These are phyloP conservation scores for Salvelinus alpinus DNA, from an alignment of 2,113 vertebrate genomes.

Conservation along the genomic window DNA sequence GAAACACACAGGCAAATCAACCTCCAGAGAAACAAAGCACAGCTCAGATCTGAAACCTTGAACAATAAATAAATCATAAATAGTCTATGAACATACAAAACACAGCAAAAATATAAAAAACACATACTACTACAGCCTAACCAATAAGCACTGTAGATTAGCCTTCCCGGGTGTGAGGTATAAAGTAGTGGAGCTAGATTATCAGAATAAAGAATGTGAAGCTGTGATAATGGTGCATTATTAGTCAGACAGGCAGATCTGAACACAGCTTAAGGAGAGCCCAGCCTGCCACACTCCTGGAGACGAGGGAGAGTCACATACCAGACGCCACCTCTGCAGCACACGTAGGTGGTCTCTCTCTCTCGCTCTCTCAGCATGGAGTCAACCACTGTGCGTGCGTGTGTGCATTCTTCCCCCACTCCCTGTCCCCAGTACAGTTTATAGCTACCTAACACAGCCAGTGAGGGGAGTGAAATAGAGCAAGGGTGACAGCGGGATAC, in stretches of 20 bases:
- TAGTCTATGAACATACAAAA: no score
- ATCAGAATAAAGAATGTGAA: neutral
- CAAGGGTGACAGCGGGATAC: constrained; percentile 25
- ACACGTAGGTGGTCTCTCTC: constrained; percentile 52
- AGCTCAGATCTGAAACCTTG: no score
- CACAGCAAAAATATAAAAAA: no score
- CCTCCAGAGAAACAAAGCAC: no score
- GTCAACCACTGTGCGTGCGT: constrained; percentile 17
- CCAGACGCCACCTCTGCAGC: constrained; percentile 64
- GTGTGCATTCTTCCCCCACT: constrained; percentile 22
- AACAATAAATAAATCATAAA: no score
- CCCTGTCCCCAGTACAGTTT: no score
- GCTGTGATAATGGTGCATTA: neutral
- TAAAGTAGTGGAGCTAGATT: neutral
- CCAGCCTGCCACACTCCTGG: constrained; percentile 46
- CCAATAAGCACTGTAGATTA: no score
- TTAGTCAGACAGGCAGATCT: constrained; percentile 16
- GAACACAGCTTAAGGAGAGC: constrained; percentile 37
- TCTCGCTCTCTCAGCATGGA: constrained; percentile 24
- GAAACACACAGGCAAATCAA: constrained; percentile 1
- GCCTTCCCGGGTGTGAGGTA: neutral
- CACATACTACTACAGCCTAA: no score
- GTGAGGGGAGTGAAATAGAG: constrained; percentile 17
- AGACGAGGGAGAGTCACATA: constrained; percentile 54
- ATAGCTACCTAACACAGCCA: constrained; percentile 10